phyloP scores from a whole-genome alignment of 2,888 invertebrate genomes.

The Punctoribates punctum region DNA sequence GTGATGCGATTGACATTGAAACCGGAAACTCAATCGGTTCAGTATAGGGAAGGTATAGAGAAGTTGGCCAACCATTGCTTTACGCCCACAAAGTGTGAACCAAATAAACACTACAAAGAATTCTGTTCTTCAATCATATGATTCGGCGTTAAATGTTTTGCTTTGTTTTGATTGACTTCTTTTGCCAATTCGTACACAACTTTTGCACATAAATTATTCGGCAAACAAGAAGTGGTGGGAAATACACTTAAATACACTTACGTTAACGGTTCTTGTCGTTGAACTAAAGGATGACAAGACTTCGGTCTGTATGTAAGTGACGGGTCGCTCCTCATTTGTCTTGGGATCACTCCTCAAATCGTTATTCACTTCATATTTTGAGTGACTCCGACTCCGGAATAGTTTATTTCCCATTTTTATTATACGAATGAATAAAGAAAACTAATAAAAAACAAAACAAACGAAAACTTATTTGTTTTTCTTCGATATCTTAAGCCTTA shows the following conservation, averaged over 20 bases:
- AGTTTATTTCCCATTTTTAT: constrained; percentile 20
- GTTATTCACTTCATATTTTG: not conserved
- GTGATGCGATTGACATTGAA: constrained; percentile 1
- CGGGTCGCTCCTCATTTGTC: not conserved
- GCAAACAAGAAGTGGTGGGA: too few relatives aligned
- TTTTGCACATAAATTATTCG: not conserved
- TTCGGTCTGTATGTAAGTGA: not conserved
- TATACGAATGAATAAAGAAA: not conserved
- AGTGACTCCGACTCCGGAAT: constrained; percentile 3
- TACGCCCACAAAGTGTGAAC: not conserved
- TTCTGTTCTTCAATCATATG: not conserved
- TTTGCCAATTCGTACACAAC: not conserved
- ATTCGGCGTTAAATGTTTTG: not conserved
- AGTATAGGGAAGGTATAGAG: not conserved
- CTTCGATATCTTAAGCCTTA: not conserved
- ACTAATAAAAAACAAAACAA: not conserved
- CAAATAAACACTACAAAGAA: constrained; percentile 17
- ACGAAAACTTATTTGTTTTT: not conserved
- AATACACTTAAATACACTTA: not conserved
- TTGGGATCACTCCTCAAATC: not conserved
- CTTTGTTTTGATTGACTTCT: not conserved
- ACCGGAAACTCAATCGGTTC: constrained; percentile 4
- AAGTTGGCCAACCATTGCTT: not conserved
- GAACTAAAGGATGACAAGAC: not conserved
- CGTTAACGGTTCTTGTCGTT: not conserved